Evolutionary conservation across 2,888 invertebrate genomes (phyloP).

Genomic region (Acrobasis repandana): DNA sequence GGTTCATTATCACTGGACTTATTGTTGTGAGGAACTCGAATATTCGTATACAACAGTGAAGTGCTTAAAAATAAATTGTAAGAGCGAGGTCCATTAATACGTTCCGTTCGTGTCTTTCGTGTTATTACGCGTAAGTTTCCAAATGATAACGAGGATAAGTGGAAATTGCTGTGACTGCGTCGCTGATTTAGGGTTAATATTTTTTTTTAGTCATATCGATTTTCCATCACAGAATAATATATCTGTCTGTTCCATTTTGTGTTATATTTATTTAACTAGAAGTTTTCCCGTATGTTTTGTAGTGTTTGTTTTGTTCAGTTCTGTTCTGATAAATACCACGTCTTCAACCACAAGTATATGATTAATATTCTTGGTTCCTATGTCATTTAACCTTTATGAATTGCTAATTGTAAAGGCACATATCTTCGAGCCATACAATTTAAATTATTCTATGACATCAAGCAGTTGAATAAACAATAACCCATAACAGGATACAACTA

Average conservation of each 20-base stretch:
- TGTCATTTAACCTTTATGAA: constrained; percentile 38
- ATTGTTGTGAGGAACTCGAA: constrained; percentile 41
- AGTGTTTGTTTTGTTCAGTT: background rate
- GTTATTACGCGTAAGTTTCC: constrained; percentile 57
- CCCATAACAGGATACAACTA: background rate
- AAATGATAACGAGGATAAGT: constrained; percentile 69
- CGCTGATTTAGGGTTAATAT: constrained; percentile 52
- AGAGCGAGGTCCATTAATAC: constrained; percentile 39
- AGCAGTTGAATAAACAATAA: constrained; percentile 15
- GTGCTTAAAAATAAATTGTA: constrained; percentile 31
- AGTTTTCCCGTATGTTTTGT: background rate
- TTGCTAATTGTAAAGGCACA: constrained; percentile 26
- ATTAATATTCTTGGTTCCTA: constrained; percentile 29
- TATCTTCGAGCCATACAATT: constrained; percentile 22
- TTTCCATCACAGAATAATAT: background rate
- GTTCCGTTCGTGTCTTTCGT: constrained; percentile 36
- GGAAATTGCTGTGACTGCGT: constrained; percentile 70
- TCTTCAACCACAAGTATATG: background rate
- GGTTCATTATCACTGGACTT: constrained; percentile 38
- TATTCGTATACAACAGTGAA: constrained; percentile 33
- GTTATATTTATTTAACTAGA: background rate
- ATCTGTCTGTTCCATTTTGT: background rate
- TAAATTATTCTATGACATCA: constrained; percentile 24
- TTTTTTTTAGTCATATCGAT: constrained; percentile 28
- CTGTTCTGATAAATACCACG: background rate